Base-by-base conservation (phyloP, 92 coral and sea anemone species). In the Pocillopora meandrina region DNA sequence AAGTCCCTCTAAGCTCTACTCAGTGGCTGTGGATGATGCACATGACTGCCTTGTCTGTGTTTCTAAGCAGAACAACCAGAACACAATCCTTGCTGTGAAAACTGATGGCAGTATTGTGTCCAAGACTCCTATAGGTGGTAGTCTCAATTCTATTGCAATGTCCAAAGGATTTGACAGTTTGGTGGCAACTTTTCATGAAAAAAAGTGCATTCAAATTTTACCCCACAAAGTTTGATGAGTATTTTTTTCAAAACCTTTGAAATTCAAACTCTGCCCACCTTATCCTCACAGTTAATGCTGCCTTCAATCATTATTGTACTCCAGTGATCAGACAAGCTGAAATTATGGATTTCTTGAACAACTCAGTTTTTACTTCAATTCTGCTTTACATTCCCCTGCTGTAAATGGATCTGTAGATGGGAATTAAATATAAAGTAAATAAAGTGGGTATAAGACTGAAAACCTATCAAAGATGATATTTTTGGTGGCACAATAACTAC, bases 151-250 rank as follows among this genome's bases (percentile, higher is more conserved):
- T 34, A 34, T 80, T 80, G 84, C 84, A 34, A 8, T 80, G 76
- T 56, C 76, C 65, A 80, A 68, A 74, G 86, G 73, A 1, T 61
- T 56, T 72, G 68, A 82, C 79, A 82, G 72, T 59, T 72, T 82
- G 42, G 78, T 82, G 62, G 86, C 80, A 1, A 61, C 79, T 61
- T 72, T 72, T 56, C 86, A 73, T 13, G 79, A 63, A 72, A 82
- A 74, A 52, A 74, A 72, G 71, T 73, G 61, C 26, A 33, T 82
- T 49, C 85, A 82, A 33, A 71, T 82, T 58, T 82, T 82, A 74
- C 67, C 83, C 23, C 83, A 55, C 64, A 26, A 71, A 31, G 74
- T 65, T 21, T 79, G 74, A 79, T 12, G 12, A 33, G 10, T 13
- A 18, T 2, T 65, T 55, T 11, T n/a, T 56, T 12, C 63, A 52